A percentile compares a stretch with the other conserved stretches of the same genome.
Evolutionary conservation across 2,113 vertebrate species (phyloP).

Genomic region (Xiphophorus maculatus): DNA sequence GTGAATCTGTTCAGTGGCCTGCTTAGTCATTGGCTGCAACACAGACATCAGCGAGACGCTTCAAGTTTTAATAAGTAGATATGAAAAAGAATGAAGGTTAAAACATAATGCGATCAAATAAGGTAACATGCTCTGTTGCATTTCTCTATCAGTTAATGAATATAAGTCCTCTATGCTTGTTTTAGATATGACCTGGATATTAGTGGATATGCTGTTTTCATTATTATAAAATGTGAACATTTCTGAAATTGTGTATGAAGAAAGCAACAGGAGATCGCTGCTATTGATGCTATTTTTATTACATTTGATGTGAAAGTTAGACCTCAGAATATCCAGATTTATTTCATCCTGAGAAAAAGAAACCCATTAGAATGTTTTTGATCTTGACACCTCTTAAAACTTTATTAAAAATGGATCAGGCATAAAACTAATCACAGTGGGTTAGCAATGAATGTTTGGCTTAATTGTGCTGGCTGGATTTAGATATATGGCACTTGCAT

Average conservation of each 20-base stretch:
- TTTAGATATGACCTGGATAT: neutral
- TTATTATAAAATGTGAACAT: neutral
- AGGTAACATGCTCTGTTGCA: no score
- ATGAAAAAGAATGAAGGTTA: neutral
- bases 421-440: neutral
- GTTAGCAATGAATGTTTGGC: neutral
- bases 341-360: neutral
- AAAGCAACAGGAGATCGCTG: neutral
- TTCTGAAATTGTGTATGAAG: neutral
- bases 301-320: neutral
- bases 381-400: neutral
- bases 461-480: slow-evolving; percentile 10
- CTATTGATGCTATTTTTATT: neutral
- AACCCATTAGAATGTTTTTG: neutral
- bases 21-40: neutral
- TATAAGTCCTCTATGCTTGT: neutral
- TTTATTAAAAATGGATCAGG: neutral
- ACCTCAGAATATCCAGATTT: neutral
- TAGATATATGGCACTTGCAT: neutral
- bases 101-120: neutral
- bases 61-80: neutral
- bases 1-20: neutral
- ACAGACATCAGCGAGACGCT: neutral
- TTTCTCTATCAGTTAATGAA: neutral
- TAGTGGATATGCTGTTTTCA: neutral